phyloP scores from a whole-genome alignment of 1,140 invertebrate species.

The Globodera rostochiensis region DNA sequence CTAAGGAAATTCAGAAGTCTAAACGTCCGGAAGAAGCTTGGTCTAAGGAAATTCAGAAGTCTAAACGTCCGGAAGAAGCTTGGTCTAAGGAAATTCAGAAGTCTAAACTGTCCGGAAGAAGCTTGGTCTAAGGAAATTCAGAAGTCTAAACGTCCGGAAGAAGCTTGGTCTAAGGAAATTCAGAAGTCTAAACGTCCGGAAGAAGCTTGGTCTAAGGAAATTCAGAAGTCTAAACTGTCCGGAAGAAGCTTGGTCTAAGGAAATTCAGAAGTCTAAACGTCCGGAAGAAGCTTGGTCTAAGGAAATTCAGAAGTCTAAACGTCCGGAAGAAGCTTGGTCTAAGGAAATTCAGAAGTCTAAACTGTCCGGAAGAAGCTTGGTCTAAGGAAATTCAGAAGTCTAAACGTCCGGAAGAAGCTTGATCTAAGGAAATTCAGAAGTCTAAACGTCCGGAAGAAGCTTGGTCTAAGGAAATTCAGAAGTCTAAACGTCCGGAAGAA shows the following conservation, averaged over 20 bases:
- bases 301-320: not conserved
- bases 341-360: not conserved
- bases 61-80: conserved; percentile 34
- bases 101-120: conserved; percentile 1
- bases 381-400: no score
- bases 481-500: conserved; percentile 19
- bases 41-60: no score
- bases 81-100: not conserved
- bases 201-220: conserved; percentile 19
- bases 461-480: not conserved
- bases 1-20: not conserved
- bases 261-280: not conserved
- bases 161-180: conserved; percentile 14
- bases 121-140: conserved; percentile 14
- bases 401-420: conserved; percentile 33
- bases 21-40: conserved; percentile 29
- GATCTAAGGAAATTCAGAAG: not conserved
- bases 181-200: conserved; percentile 21
- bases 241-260: conserved; percentile 16
- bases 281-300: conserved; percentile 29
- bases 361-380: conserved; percentile 31
- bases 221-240: no score
- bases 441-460: conserved; percentile 19
- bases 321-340: conserved; percentile 30
- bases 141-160: conserved; percentile 20